A percentile compares a stretch with the other conserved stretches of the same genome.
These are phyloP conservation scores for Prochilodus magdalenae DNA, from an alignment of 2,113 vertebrate species.

Conservation along the genomic window DNA sequence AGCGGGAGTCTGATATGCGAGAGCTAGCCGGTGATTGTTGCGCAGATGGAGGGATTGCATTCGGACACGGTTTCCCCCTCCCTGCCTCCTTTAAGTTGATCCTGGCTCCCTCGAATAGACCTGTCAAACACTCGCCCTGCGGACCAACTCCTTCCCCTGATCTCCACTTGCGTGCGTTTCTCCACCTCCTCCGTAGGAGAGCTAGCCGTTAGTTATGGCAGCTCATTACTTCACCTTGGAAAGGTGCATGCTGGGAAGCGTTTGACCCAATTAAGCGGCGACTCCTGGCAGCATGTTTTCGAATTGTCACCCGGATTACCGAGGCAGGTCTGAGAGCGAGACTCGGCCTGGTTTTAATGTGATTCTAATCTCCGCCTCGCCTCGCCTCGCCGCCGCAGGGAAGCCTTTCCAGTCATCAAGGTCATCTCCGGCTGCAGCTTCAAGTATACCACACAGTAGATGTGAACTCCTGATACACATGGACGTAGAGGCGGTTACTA, in stretches of 20 bases:
- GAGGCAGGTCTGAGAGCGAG: constrained; percentile 12
- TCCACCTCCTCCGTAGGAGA: not conserved
- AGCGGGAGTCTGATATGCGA: not conserved
- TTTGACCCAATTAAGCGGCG: constrained; percentile 53
- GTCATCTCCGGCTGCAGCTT: constrained; percentile 16
- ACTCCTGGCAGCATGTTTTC: constrained; percentile 21
- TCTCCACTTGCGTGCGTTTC: constrained; percentile 23
- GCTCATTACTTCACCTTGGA: constrained; percentile 53
- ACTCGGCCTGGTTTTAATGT: not conserved
- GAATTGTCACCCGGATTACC: constrained; percentile 26
- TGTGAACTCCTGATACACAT: not conserved
- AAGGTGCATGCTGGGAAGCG: constrained; percentile 34
- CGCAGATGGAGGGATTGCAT: not conserved
- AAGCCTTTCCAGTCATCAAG: constrained; percentile 2
- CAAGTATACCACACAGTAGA: constrained; percentile 17
- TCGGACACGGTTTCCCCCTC: not conserved
- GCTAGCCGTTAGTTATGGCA: constrained; percentile 49
- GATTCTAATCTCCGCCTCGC: constrained; percentile 1
- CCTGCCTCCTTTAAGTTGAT: constrained; percentile 6
- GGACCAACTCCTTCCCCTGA: constrained; percentile 51
- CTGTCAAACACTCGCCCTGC: constrained; percentile 24
- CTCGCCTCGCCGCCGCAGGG: constrained; percentile 3
- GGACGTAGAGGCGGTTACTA: not conserved
- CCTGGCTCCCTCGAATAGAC: constrained; percentile 24
- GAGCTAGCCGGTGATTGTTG: not conserved